A percentile compares a stretch with the other conserved stretches of the same genome.
Evolutionary conservation across 2,888 invertebrate species (phyloP).

Genomic region (Carterocephalus palaemon): DNA sequence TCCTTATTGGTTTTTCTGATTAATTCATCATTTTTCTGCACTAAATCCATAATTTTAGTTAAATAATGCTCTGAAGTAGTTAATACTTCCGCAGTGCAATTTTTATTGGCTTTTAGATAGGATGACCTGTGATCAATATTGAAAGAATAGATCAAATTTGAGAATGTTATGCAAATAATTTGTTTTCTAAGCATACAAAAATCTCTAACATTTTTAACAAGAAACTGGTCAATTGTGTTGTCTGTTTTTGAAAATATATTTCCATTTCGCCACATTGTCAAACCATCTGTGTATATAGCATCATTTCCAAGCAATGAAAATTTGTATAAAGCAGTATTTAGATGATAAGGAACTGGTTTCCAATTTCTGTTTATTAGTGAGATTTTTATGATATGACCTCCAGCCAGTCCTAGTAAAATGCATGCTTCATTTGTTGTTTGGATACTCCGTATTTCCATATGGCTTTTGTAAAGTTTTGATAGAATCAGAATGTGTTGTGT

Average conservation of each 20-base stretch:
- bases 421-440: constrained; percentile 38
- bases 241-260: constrained; percentile 39
- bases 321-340: constrained; percentile 56
- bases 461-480: constrained; percentile 49
- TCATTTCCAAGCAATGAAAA: constrained; percentile 38
- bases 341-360: constrained; percentile 43
- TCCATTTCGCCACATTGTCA: constrained; percentile 56
- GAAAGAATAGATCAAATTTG: constrained; percentile 52
- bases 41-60: constrained; percentile 47
- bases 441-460: constrained; percentile 52
- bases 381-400: constrained; percentile 54
- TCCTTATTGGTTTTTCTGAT: constrained; percentile 46
- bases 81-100: constrained; percentile 48
- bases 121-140: constrained; percentile 40
- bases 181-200: constrained; percentile 45
- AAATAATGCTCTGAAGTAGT: constrained; percentile 50
- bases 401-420: constrained; percentile 48
- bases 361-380: constrained; percentile 34
- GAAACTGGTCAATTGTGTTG: constrained; percentile 45
- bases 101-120: constrained; percentile 44
- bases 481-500: constrained; percentile 36
- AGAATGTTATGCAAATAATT: constrained; percentile 59
- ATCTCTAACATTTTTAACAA: constrained; percentile 54
- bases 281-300: constrained; percentile 58
- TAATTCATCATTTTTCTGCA: constrained; percentile 46